A percentile compares a stretch with the other conserved stretches of the same genome.
Evolutionary conservation across 2,113 vertebrate species (phyloP).

Genomic region (Columba janthina): DNA sequence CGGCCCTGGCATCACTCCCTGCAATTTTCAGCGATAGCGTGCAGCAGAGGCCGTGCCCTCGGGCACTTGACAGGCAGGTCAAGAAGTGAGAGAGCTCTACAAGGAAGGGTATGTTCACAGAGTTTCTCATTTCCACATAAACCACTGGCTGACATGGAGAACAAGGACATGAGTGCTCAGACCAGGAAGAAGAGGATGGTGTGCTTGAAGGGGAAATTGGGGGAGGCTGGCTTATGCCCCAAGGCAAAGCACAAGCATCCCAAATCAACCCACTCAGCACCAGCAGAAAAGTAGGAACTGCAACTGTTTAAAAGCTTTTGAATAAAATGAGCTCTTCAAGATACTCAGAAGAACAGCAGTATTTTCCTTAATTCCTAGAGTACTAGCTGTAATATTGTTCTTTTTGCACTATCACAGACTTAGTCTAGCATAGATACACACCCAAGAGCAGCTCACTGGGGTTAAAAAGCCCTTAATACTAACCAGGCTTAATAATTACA

Average conservation of each 20-base stretch:
- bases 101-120: background rate
- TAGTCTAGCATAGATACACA: no score
- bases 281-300: background rate
- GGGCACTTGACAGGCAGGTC: background rate
- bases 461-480: background rate
- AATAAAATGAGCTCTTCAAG: background rate
- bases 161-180: background rate
- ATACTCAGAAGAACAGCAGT: background rate
- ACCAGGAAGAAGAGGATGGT: background rate
- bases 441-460: background rate
- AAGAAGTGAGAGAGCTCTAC: background rate
- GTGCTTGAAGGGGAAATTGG: background rate
- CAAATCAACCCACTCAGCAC: no score
- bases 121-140: background rate
- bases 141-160: background rate
- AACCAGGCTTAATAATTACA: background rate
- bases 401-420: background rate
- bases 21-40: rapidly evolving
- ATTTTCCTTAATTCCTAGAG: background rate
- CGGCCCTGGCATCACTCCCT: background rate
- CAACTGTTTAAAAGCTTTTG: background rate
- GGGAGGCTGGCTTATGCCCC: background rate
- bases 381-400: no score
- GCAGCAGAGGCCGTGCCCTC: background rate
- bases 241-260: background rate